Evolutionary conservation across 2,113 vertebrate genomes (phyloP), one percentile per base, ranked within the genome.

Genomic region (Engystomops pustulosus): DNA sequence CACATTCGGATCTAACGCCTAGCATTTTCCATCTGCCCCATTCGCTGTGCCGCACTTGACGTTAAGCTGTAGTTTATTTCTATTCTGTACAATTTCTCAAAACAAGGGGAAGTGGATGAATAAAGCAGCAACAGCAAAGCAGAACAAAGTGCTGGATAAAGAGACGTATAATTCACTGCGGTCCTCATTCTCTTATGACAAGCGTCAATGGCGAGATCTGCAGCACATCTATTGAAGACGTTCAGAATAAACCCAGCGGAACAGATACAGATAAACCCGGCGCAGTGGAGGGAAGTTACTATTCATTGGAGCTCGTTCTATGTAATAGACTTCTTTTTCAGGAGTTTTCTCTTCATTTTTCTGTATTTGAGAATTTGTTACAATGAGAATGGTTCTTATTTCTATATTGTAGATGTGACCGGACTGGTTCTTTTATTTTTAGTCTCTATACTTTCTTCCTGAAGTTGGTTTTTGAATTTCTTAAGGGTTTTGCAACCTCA

Each of bases 141-240:
- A 74, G 70, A 47, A 74, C 23, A 75, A 53, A 75, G 72, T n/a
- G 27, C 72, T 75, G 27, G 45, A 75, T 75, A 51, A 75, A 75
- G 47, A 34, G 45, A 18, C 30, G 27, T 75, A 75, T 75, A 75
- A 53, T 75, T 75, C 72, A 75, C 72, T 75, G n/a, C 47, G n/a
- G 72, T 30, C 47, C n/a, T 75, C 45, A 34, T 75, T 53, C 72
- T 30, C 32, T 47, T 74, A 47, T 74, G 70, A 53, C 47, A 75
- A 53, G 47, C 30, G 72, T 34, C 72, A 75, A 8, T n/a, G 72
- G 17, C 18, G 45, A 53, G 47, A 34, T 75, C 72, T 75, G 20
- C 45, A 53, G 27, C 20, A 23, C 9, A 11, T 47, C 47, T 32
- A 51, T 75, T 75, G 72, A 53, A 75, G 23, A 49, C 30, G 11